These are phyloP conservation scores for Sparidentex hasta DNA, from an alignment of 2,797 vertebrate genomes.

Conservation along the genomic window DNA sequence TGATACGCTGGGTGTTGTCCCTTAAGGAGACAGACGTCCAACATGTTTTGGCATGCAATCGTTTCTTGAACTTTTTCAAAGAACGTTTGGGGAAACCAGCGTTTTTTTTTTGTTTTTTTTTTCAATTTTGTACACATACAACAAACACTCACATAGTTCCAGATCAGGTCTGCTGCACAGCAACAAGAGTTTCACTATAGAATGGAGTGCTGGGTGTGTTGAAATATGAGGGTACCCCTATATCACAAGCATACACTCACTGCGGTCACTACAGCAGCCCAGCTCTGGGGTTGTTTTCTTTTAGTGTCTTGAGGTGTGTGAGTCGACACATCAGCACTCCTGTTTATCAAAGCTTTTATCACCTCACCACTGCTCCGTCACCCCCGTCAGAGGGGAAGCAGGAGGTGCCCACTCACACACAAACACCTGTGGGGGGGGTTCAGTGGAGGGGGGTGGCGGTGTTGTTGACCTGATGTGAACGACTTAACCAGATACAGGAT, in stretches of 20 bases:
- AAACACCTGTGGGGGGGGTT: conserved; percentile 69
- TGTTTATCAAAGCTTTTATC: conserved; percentile 86
- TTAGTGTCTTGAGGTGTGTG: conserved; percentile 66
- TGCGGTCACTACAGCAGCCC: neutral
- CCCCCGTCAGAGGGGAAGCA: conserved; percentile 70
- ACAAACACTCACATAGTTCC: neutral
- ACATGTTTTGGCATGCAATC: neutral
- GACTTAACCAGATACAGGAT: conserved; percentile 81
- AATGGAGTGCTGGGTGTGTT: conserved; percentile 5
- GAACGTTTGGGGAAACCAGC: neutral
- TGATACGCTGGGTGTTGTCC: neutral
- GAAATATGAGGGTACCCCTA: conserved; percentile 45
- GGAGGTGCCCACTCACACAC: conserved; percentile 57
- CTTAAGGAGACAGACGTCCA: neutral
- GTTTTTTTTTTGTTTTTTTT: too few relatives aligned
- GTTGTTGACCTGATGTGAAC: conserved; percentile 72
- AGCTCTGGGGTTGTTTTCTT: conserved; percentile 68
- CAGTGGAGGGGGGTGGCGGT: neutral
- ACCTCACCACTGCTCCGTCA: conserved; percentile 63
- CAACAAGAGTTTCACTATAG: conserved; percentile 20
- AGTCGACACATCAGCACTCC: conserved; percentile 79
- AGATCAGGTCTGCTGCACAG: conserved; percentile 1
- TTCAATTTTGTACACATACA: neutral
- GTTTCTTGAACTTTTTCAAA: neutral
- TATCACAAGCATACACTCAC: conserved; percentile 27